These are phyloP conservation scores for Acanthococcus lagerstroemiae DNA, from an alignment of 2,888 invertebrate genomes.

Conservation along the genomic window DNA sequence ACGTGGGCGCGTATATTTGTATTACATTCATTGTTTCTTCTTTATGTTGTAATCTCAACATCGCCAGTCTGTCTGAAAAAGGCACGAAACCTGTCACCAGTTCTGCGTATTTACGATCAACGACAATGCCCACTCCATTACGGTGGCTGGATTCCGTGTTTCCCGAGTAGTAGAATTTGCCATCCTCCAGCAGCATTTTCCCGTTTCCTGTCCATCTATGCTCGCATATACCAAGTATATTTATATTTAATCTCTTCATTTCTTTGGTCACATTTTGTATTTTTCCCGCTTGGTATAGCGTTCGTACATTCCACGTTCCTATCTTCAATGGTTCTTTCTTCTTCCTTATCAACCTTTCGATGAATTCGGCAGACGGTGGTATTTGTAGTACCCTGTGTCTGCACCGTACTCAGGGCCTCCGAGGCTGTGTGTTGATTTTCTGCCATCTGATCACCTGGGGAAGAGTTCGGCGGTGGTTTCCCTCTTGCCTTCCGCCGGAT, in stretches of 20 bases:
- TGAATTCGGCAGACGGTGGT: not conserved
- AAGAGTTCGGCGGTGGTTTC: not conserved
- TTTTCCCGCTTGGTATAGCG: not conserved
- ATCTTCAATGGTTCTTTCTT: not conserved
- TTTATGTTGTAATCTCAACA: not conserved
- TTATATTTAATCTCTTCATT: not conserved
- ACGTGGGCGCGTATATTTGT: slow-evolving; percentile 13
- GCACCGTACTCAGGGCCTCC: not conserved
- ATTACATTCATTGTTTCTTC: slow-evolving; percentile 8
- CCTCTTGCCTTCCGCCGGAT: not conserved
- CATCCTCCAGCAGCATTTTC: not conserved
- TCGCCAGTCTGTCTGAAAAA: not conserved
- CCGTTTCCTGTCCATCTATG: not conserved
- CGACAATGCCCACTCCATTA: not conserved
- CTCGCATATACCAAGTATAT: not conserved
- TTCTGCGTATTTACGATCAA: not conserved
- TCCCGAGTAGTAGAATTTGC: not conserved
- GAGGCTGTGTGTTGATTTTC: not conserved
- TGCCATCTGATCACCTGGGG: not conserved
- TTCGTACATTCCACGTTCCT: not conserved
- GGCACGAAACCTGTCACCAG: not conserved
- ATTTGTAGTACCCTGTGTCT: not conserved
- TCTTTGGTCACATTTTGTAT: not conserved
- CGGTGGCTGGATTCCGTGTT: not conserved
- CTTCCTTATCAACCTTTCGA: not conserved